Conservation (phyloP, 2,113 vertebrate genomes). For the Pithys albifrons region DNA sequence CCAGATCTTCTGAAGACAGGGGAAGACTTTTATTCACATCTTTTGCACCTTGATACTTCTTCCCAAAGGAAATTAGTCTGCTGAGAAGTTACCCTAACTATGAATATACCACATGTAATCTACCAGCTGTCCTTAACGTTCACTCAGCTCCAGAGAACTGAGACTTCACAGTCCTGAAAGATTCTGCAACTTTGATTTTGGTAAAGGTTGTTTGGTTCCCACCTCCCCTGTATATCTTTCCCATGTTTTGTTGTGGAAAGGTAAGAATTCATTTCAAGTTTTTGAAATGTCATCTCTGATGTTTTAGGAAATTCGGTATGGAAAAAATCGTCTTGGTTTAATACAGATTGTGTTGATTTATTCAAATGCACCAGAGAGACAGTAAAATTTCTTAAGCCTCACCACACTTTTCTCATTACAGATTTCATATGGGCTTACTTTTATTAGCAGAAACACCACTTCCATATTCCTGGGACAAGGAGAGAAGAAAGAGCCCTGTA, state of each 20-base stretch:
- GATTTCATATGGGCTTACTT: not conserved
- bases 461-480: not conserved
- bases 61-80: not conserved
- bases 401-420: not conserved
- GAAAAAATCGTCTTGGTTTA: not conserved
- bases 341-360: not conserved
- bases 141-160: not conserved
- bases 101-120: not conserved
- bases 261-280: not conserved
- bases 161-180: not conserved
- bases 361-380: not conserved
- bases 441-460: not conserved
- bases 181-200: not conserved
- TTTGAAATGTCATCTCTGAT: not conserved
- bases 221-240: not conserved
- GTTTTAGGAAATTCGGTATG: not conserved
- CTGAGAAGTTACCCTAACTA: not conserved
- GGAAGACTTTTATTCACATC: not conserved
- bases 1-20: not conserved
- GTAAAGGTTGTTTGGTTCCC: not conserved
- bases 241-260: not conserved
- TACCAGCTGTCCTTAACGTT: fast-evolving
- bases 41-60: not conserved
- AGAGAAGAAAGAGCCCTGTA: not conserved
- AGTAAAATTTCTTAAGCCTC: not conserved